Conservation (phyloP, 2,797 vertebrate genomes). For the Delichon dasypus region DNA sequence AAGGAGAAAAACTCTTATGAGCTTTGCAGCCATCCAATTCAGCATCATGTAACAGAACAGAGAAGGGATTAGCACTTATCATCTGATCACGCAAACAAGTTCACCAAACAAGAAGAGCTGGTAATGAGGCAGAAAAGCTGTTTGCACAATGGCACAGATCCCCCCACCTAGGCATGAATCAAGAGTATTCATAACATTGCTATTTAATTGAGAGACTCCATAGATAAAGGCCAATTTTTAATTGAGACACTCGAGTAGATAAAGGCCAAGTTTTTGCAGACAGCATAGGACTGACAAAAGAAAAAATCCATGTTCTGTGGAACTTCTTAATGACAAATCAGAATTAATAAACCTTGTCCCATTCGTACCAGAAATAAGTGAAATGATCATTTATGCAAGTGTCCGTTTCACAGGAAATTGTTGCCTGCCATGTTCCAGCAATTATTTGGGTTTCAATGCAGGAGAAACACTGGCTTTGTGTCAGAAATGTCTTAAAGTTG, state of each 20-base stretch:
- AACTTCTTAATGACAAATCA: background rate
- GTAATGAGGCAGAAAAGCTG: constrained; percentile 38
- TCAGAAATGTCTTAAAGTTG: background rate
- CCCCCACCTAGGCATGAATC: background rate
- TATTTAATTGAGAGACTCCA: background rate
- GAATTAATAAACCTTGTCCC: background rate
- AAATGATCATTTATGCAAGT: background rate
- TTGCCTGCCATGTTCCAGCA: background rate
- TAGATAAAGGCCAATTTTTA: background rate
- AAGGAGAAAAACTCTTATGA: background rate
- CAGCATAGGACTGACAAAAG: background rate
- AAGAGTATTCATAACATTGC: background rate
- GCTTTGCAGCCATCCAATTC: background rate
- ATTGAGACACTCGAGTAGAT: background rate
- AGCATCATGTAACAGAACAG: background rate
- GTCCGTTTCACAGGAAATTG: background rate
- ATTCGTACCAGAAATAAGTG: background rate
- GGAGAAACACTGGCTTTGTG: background rate
- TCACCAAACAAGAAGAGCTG: constrained; percentile 3
- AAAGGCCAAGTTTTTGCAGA: background rate
- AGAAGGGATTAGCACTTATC: background rate
- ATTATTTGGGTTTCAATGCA: background rate
- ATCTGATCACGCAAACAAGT: background rate
- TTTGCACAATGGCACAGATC: background rate
- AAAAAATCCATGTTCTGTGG: background rate